Conservation (phyloP, 2,797 vertebrate species). For the Coregonus suidteri region DNA sequence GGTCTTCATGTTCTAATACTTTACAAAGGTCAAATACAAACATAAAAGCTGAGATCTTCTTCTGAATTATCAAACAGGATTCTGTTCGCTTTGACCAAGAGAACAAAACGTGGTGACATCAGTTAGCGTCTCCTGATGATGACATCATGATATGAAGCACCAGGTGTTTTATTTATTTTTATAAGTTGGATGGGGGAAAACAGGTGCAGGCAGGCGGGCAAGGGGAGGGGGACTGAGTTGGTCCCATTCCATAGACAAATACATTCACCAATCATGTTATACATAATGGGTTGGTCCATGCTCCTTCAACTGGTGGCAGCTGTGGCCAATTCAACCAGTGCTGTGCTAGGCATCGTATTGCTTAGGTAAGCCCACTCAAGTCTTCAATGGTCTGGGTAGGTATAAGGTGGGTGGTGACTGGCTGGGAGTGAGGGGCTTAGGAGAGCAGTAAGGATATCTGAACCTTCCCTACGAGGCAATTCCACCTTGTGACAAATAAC, state of each 20-base stretch:
- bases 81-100: not conserved
- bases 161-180: not conserved
- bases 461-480: not conserved
- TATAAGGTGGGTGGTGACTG: not conserved
- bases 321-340: not conserved
- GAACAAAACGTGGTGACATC: not conserved
- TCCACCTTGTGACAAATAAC: not conserved
- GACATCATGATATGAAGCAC: not conserved
- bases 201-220: not conserved
- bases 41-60: not conserved
- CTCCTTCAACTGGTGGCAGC: not conserved
- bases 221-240: not conserved
- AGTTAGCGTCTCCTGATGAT: not conserved
- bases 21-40: not conserved
- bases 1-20: conserved; percentile 18
- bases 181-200: not conserved
- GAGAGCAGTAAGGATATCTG: not conserved
- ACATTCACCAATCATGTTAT: not conserved
- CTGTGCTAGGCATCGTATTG: not conserved
- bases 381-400: not conserved
- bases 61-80: not conserved
- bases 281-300: conserved; percentile 2
- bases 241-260: not conserved
- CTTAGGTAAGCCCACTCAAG: not conserved
- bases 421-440: not conserved